Percentiles rank a stretch among this genome's conserved stretches.
Conservation (phyloP, 1,140 invertebrate genomes). For the Drosophila lowei region DNA sequence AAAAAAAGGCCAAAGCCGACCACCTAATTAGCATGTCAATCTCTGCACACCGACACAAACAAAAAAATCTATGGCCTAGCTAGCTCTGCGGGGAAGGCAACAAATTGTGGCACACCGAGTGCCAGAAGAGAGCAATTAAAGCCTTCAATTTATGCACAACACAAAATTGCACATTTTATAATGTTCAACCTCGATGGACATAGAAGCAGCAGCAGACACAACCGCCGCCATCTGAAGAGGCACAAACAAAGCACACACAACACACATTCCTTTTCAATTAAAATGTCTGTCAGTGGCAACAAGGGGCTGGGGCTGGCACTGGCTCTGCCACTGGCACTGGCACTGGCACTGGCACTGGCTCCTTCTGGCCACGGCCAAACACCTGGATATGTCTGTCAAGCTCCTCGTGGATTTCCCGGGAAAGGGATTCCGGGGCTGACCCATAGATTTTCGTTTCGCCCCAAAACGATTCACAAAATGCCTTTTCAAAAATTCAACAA, state of each 20-base stretch:
- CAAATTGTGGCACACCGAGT: constrained; percentile 2
- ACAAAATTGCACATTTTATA: constrained; percentile 66
- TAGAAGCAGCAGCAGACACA: constrained; percentile 6
- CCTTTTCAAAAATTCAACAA: constrained; percentile 78
- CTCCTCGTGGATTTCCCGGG: constrained; percentile 12
- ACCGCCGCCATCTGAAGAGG: no score
- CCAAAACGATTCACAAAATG: constrained; percentile 75
- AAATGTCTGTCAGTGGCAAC: constrained; percentile 65
- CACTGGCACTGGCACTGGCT: neutral
- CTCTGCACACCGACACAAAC: constrained; percentile 27
- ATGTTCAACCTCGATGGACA: constrained; percentile 34
- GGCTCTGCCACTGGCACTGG: neutral
- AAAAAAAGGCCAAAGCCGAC: constrained; percentile 36
- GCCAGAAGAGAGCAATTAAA: constrained; percentile 50
- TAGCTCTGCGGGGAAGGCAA: constrained; percentile 16
- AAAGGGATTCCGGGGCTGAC: neutral
- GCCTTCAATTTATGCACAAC: constrained; percentile 68
- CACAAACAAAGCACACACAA: constrained; percentile 23
- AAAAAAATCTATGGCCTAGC: constrained; percentile 10
- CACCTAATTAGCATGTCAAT: constrained; percentile 59
- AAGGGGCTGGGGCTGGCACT: neutral
- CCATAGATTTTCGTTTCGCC: constrained; percentile 29
- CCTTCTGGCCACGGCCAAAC: constrained; percentile 35
- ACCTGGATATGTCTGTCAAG: constrained; percentile 72
- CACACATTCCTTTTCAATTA: constrained; percentile 77